Conservation (phyloP, 1,140 invertebrate genomes). For the Laupala kohalensis region DNA sequence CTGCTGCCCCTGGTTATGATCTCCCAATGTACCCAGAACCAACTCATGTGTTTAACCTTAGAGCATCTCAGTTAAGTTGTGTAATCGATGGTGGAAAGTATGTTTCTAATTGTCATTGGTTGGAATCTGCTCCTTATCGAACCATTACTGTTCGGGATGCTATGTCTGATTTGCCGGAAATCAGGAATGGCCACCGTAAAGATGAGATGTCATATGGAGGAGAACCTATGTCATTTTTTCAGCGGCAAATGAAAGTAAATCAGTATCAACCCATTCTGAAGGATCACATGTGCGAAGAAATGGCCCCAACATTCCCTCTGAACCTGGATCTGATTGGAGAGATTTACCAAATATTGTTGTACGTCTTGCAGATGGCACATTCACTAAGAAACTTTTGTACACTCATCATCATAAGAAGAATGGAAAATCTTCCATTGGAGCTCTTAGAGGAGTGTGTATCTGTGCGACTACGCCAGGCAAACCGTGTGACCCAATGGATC, state of each 20-base stretch:
- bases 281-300: constrained; percentile 79
- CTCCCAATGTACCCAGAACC: constrained; percentile 74
- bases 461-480: constrained; percentile 46
- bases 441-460: constrained; percentile 61
- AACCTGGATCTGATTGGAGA: constrained; percentile 71
- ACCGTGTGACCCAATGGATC: constrained; percentile 54
- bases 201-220: constrained; percentile 60
- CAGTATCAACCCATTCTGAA: constrained; percentile 40
- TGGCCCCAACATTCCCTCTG: constrained; percentile 64
- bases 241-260: constrained; percentile 51
- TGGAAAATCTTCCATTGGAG: constrained; percentile 40
- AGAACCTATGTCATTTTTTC: constrained; percentile 62
- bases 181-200: constrained; percentile 54
- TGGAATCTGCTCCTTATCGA: constrained; percentile 51
- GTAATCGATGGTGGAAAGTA: constrained; percentile 57
- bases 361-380: constrained; percentile 53
- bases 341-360: constrained; percentile 71
- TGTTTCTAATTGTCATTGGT: constrained; percentile 33
- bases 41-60: constrained; percentile 60
- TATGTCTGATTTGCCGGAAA: constrained; percentile 68
- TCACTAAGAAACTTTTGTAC: constrained; percentile 52
- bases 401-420: constrained; percentile 56
- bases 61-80: constrained; percentile 55
- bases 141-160: constrained; percentile 67
- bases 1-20: constrained; percentile 64